Percentiles rank a stretch among this genome's conserved stretches.
Evolutionary conservation across 2,888 invertebrate species (phyloP).

Genomic region (Stegophylla sp.): DNA sequence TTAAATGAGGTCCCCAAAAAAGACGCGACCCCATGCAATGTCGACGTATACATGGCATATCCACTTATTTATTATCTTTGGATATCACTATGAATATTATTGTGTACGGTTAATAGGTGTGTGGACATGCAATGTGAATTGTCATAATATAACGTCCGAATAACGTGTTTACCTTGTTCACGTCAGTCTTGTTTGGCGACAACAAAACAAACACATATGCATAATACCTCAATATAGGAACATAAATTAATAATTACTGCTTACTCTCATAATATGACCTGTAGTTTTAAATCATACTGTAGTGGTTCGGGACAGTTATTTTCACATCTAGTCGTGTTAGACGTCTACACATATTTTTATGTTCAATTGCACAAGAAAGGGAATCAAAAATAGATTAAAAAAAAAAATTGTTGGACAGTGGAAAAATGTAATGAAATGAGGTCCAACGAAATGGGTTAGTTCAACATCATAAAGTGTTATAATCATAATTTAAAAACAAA

Average conservation of each 20-base stretch:
- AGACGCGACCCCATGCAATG: too few relatives aligned
- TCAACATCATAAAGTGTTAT: background rate
- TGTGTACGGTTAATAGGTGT: background rate
- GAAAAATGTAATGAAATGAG: background rate
- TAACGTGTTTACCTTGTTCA: background rate
- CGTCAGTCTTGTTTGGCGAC: background rate
- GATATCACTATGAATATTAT: too few relatives aligned
- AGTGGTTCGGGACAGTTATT: background rate
- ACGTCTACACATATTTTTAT: too few relatives aligned
- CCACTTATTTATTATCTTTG: too few relatives aligned
- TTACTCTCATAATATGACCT: background rate
- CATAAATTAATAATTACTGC: background rate
- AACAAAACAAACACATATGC: background rate
- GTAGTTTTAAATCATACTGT: background rate
- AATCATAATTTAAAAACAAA: background rate
- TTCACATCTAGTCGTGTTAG: background rate
- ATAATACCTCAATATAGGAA: background rate
- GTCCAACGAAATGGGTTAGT: background rate
- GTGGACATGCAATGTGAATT: too few relatives aligned
- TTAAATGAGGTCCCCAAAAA: too few relatives aligned
- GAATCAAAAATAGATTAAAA: slow-evolving; percentile 14
- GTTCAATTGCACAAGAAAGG: background rate
- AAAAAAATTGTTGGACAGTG: background rate
- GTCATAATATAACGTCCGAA: background rate
- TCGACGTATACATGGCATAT: too few relatives aligned